Evolutionary conservation across 2,113 vertebrate genomes (phyloP), one percentile per base, ranked within the genome.

Genomic region (Verasper variegatus): DNA sequence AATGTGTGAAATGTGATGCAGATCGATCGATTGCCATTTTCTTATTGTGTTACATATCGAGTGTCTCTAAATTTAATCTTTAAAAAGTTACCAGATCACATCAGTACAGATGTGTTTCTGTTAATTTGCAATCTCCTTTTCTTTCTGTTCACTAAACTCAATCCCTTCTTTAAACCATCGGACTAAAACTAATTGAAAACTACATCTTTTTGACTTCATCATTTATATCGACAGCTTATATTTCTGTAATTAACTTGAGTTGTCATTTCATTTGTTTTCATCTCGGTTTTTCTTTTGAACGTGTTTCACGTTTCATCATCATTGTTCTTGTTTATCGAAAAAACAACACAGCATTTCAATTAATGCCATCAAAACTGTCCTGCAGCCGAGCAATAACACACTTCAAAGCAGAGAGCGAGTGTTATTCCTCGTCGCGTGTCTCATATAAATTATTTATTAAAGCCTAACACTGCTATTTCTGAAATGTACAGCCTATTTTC

Each of bases 401-500:
- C 37, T 57, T 74, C 66, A 74, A 64, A 77, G 59, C 54, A 61
- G 31, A 61, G 56, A 12, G n/a, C 18, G 55, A 35, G 49, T 45
- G 10, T 26, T 62, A 23, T 47, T 68, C n/a, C 42, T 20, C 23
- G 17, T 59, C 68, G 56, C 26, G 21, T 55, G 71, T 67, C 20
- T 55, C 18, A 23, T 24, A 58, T 45, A 47, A 62, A 75, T 71
- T 3, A 79, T 67, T 51, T 49, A 78, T 57, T 51, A 51, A 74
- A 57, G 56, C 3, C 17, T 52, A 47, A 49, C 42, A 47, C n/a
- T 20, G 49, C 23, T 55, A 54, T 60, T 59, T 52, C 57, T 45
- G 4, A 37, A 56, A 60, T 59, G 27, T 55, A 23, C 57, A 82
- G 49, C 35, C 51, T 57, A 31, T 60, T 61, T 67, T 55, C 9